Evolutionary conservation across 2,113 vertebrate genomes (phyloP).

Genomic region (Gavia stellata): DNA sequence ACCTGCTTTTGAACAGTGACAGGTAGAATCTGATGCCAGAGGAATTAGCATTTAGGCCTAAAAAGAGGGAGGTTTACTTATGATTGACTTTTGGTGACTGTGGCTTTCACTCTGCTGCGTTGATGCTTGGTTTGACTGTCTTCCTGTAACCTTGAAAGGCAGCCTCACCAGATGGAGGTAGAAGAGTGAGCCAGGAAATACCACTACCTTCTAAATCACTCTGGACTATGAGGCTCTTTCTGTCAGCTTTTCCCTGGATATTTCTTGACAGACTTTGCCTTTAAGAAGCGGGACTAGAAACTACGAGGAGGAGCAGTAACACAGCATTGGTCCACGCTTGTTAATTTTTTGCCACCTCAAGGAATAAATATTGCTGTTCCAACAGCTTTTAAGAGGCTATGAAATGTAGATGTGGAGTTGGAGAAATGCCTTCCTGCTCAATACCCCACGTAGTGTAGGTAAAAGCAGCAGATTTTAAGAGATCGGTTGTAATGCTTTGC

Average conservation of each 20-base stretch:
- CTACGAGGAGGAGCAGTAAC: not conserved
- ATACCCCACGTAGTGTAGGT: rapidly evolving
- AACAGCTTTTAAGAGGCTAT: not conserved
- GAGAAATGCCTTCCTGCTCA: not conserved
- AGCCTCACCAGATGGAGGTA: not conserved
- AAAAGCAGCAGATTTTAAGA: not conserved
- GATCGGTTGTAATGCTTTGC: not conserved
- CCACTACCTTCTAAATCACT: not conserved
- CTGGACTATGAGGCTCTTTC: not conserved
- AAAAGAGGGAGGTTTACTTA: not conserved
- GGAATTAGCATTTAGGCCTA: not conserved
- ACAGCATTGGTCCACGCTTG: not conserved
- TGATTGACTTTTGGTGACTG: not conserved
- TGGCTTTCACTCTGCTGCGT: not conserved
- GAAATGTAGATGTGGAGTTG: not conserved
- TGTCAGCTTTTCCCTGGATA: not conserved
- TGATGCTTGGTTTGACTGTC: not conserved
- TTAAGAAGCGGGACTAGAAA: not conserved
- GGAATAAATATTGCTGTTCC: not conserved
- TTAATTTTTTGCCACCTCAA: not conserved
- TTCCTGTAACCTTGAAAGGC: not conserved
- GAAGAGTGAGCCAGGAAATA: not conserved
- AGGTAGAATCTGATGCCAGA: not conserved
- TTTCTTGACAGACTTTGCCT: not conserved
- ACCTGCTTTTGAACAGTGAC: not conserved